phyloP scores from a whole-genome alignment of 2,113 vertebrate species.

The Phalacrocorax aristotelis region DNA sequence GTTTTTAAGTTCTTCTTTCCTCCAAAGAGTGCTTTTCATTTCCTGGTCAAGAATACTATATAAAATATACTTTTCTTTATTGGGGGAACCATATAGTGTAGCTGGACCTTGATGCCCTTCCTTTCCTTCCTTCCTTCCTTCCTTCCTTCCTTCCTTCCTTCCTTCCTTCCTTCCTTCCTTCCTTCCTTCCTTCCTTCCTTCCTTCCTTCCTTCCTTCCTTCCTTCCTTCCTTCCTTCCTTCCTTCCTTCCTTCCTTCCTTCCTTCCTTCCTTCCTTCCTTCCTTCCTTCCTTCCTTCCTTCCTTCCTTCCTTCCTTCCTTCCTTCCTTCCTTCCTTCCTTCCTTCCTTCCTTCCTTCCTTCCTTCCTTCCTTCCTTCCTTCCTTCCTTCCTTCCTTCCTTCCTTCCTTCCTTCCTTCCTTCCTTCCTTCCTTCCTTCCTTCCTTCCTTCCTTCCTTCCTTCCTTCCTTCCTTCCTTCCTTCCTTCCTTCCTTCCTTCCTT shows the following conservation, averaged over 20 bases:
- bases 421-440: background rate
- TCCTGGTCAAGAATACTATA: background rate
- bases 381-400: too few species aligned
- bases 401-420: too few species aligned
- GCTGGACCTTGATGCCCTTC: background rate
- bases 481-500: background rate
- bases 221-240: too few species aligned
- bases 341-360: background rate
- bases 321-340: background rate
- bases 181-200: too few species aligned
- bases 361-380: too few species aligned
- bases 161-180: too few species aligned
- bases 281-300: background rate
- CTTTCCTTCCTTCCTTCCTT: background rate
- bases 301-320: background rate
- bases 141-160: too few species aligned
- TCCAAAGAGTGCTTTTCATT: background rate
- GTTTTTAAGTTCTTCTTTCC: background rate
- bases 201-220: too few species aligned
- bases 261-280: too few species aligned
- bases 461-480: background rate
- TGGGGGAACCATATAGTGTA: background rate
- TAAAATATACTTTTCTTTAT: background rate
- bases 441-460: too few species aligned
- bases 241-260: background rate